Evolutionary conservation across 2,797 vertebrate species (phyloP).

Genomic region (Alosa sapidissima): DNA sequence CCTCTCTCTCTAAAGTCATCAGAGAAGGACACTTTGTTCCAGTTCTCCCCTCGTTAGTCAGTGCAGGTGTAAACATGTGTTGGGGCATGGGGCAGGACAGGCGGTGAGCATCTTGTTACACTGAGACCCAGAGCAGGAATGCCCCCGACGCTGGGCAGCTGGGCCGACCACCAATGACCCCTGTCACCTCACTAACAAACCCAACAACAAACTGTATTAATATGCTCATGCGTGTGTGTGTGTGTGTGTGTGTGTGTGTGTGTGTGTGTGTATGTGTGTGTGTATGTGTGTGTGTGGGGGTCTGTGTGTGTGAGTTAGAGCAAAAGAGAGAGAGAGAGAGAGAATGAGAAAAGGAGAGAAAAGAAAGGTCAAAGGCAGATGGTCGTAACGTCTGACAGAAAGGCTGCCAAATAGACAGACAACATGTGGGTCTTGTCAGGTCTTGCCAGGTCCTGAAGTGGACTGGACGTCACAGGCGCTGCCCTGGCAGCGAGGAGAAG

Average conservation of each 20-base stretch:
- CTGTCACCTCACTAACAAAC: background rate
- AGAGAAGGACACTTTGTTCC: constrained; percentile 6
- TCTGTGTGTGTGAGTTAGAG: background rate
- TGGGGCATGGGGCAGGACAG: background rate
- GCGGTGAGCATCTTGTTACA: background rate
- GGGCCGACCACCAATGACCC: background rate
- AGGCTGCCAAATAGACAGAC: background rate
- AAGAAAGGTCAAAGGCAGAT: background rate
- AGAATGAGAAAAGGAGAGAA: background rate
- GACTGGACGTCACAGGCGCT: background rate
- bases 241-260: background rate
- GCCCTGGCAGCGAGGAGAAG: background rate
- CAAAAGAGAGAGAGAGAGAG: background rate
- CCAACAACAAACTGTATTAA: background rate
- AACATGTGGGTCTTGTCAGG: background rate
- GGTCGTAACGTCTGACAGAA: background rate
- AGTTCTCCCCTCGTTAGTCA: background rate
- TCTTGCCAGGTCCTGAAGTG: background rate
- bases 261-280: background rate
- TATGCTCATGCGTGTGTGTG: background rate
- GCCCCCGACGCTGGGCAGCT: background rate
- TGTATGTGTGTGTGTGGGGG: background rate
- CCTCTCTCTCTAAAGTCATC: background rate
- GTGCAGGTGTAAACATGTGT: background rate
- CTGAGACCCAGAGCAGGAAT: background rate